Evolutionary conservation across 2,888 invertebrate genomes (phyloP).

Genomic region (Bombylius major): DNA sequence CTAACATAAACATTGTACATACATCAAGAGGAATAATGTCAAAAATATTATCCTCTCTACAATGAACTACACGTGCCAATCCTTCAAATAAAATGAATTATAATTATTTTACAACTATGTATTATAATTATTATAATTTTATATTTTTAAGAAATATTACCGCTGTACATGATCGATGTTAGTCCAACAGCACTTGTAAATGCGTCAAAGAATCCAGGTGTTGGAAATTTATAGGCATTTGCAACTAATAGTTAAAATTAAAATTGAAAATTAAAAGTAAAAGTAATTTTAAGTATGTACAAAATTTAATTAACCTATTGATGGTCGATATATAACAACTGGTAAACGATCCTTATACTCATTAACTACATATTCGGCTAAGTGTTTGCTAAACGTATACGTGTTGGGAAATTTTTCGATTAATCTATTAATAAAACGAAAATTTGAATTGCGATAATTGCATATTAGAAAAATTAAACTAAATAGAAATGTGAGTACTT

Average conservation of each 20-base stretch:
- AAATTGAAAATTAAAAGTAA: neutral
- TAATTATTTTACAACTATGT: too few species aligned
- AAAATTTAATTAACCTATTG: slow-evolving; percentile 45
- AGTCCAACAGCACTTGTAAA: neutral
- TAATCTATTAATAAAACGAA: slow-evolving; percentile 29
- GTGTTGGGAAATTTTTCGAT: slow-evolving; percentile 61
- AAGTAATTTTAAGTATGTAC: neutral
- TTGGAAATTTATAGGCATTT: neutral
- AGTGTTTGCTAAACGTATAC: slow-evolving; percentile 69
- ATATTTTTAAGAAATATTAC: neutral
- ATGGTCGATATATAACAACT: slow-evolving; percentile 61
- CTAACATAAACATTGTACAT: neutral
- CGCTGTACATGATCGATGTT: neutral
- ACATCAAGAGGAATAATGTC: neutral
- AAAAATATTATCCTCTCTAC: neutral
- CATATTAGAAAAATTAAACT: too few species aligned
- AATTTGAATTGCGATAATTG: too few species aligned
- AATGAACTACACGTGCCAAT: neutral
- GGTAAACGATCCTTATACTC: slow-evolving; percentile 52
- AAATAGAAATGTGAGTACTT: neutral
- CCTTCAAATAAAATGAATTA: too few species aligned
- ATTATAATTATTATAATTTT: too few species aligned
- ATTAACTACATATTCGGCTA: slow-evolving; percentile 61
- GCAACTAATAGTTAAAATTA: neutral
- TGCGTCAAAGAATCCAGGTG: neutral